Conservation (phyloP, 2,113 vertebrate genomes). For the Grammatotria lemairii region DNA sequence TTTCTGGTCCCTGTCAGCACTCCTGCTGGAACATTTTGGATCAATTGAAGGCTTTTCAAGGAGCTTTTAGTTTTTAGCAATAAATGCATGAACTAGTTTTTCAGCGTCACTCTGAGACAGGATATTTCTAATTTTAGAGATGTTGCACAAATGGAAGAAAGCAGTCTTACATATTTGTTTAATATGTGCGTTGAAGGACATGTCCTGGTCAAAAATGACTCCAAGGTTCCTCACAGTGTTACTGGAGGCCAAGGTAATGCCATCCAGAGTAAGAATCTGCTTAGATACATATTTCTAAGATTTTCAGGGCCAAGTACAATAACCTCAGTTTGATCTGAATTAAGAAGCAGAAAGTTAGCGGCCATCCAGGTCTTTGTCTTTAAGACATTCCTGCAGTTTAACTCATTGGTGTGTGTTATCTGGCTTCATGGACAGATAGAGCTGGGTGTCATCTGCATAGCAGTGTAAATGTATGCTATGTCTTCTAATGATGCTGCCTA, state of each 20-base stretch:
- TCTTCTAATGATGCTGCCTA: background rate
- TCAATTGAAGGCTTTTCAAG: background rate
- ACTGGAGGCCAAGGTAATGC: background rate
- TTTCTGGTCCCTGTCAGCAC: background rate
- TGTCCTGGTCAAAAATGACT: rapidly evolving
- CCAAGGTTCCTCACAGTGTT: rapidly evolving
- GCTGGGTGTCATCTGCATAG: background rate
- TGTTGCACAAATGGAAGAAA: rapidly evolving
- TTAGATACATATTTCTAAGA: background rate
- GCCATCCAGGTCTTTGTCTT: background rate
- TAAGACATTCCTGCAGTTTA: background rate
- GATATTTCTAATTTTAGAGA: background rate
- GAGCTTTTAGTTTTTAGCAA: background rate
- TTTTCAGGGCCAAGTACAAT: background rate
- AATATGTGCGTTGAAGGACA: rapidly evolving
- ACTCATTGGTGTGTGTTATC: background rate
- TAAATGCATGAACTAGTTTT: background rate
- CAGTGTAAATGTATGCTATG: rapidly evolving
- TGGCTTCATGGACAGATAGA: background rate
- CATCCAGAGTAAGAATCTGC: rapidly evolving
- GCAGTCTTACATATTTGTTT: background rate
- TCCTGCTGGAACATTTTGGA: background rate
- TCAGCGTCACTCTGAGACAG: background rate
- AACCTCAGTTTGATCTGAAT: rapidly evolving
- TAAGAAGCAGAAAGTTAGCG: rapidly evolving